Base-by-base conservation (phyloP, 2,797 vertebrate genomes). In the Sebastes steindachneri region DNA sequence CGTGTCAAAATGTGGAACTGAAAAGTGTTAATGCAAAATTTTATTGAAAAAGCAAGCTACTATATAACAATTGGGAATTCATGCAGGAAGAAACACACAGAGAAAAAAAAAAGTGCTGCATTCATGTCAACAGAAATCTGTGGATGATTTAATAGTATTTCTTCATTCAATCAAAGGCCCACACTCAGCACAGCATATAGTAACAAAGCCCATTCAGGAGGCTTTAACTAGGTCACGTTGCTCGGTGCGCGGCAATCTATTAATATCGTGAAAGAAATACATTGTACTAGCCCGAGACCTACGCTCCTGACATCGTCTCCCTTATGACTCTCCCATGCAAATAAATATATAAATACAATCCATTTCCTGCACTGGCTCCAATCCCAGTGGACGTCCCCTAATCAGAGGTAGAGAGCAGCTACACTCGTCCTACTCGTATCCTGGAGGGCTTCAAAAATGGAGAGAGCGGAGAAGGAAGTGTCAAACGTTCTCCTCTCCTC, bases 171-270 rank as follows among this genome's bases (percentile, higher is more conserved):
- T 58, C 66, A 25, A 66, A 83, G 26, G 14, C 25, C 58, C 48
- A 59, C 12, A 57, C 58, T 60, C 29, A 70, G 26, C 25, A n/a
- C 25, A 81, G 67, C 37, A 63, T 35, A 65, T 19, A 54, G 60
- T 72, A 79, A 63, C 75, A 77, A 86, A 83, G 73, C 67, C 74
- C 79, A 85, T 91, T 90, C 82, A 90, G 70, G 60, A 60, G 48
- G 65, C 68, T 90, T 86, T 89, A 95, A 91, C 85, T 94, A 82
- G 93, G 93, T 93, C 92, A 92, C 64, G 72, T 89, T 86, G 60
- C 83, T 88, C 74, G 57, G 71, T 71, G 73, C 81, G 79, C 41
- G 35, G 73, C 76, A 81, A 85, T 93, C 83, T 92, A 95, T 92
- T 93, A 89, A 91, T 91, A 89, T 78, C 62, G 37, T 83, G 74